phyloP scores from a whole-genome alignment of 2,113 vertebrate genomes.

The Rostratula benghalensis region DNA sequence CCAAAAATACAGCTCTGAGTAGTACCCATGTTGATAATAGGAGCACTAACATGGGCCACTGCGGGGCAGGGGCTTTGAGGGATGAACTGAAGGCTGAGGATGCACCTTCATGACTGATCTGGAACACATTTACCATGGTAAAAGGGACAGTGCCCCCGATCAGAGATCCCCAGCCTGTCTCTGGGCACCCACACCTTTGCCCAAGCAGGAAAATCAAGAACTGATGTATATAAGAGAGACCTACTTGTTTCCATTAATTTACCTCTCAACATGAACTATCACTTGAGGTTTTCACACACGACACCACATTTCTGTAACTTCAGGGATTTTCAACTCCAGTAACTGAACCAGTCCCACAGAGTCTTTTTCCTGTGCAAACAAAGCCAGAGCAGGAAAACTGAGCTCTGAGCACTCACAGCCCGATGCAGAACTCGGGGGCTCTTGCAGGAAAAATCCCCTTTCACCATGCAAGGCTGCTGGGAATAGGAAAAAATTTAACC shows the following conservation, averaged over 20 bases:
- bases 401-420: not conserved
- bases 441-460: not conserved
- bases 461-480: not conserved
- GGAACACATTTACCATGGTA: not conserved
- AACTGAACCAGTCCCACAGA: not conserved
- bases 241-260: not conserved
- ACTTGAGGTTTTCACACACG: not conserved
- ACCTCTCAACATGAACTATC: not conserved
- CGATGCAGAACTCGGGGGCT: not conserved
- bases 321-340: not conserved
- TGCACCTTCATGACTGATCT: not conserved
- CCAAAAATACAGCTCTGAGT: not conserved
- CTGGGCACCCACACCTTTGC: not conserved
- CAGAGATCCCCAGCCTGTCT: not conserved
- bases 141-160: not conserved
- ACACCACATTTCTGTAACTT: not conserved
- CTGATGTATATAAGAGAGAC: not conserved
- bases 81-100: not conserved
- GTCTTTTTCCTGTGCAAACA: not conserved
- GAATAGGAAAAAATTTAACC: not conserved
- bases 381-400: not conserved
- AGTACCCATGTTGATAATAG: accelerated
- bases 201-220: not conserved
- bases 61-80: not conserved
- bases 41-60: not conserved